Base-by-base conservation (phyloP, 2,888 invertebrate genomes). In the Cantharis nigra region DNA sequence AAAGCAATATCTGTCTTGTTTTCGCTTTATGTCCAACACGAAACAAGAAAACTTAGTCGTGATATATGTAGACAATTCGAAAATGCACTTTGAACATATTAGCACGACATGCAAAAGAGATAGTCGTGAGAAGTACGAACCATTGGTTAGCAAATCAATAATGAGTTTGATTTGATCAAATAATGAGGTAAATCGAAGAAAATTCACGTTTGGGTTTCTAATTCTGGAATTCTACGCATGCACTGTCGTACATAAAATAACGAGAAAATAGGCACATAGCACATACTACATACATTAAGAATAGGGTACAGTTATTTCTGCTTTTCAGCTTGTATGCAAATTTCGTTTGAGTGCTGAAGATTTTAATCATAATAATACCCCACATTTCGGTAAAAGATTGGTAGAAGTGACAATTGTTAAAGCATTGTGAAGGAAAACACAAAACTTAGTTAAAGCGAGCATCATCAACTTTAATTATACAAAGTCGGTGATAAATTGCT, bases 151-250 rank as follows among this genome's bases (percentile, higher is more conserved):
- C 84, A 81, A 83, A 85, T 86, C 85, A 85, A 85, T 85, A 84
- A 84, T 81, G 80, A 82, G 79, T 79, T 83, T 83, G 86, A 86
- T 86, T 81, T 86, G 86, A 87, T 86, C 85, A 86, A 86, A 86
- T 87, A 87, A 86, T 85, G 86, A 85, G 82, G 84, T 85, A n/a
- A 87, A 87, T 87, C 85, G 86, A 85, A 83, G 77, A 80, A 77
- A 77, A 65, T 71, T 72, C 70, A 77, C 49, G 49, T 49, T 49
- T 49, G 49, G 49, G 49, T 49, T 49, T 49, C 49, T 49, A 49
- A 49, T 49, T 49, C 49, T 7, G n/a, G n/a, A 49, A 49, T 49
- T 49, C 49, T 49, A 49, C 49, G 49, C 49, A 49, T 49, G 49
- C 49, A 49, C 49, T n/a, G 49, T 3, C 49, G 49, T 4, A 49